These are phyloP conservation scores for Empis stercorea DNA, from an alignment of 2,888 invertebrate species.

Conservation along the genomic window DNA sequence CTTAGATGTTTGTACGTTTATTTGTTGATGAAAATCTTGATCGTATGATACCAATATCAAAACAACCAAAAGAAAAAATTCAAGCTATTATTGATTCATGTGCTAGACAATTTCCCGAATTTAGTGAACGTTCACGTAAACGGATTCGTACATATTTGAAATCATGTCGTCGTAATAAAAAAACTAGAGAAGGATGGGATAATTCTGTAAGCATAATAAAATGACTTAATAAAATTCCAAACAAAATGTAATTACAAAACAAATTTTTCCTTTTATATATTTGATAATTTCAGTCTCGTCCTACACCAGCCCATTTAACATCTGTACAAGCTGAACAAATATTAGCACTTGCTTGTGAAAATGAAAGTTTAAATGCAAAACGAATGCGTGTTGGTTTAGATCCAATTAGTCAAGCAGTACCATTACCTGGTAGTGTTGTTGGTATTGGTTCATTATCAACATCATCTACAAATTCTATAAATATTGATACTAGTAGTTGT, in stretches of 20 bases:
- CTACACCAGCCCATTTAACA: conserved; percentile 91
- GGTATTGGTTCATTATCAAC: conserved; percentile 30
- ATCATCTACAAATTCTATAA: conserved; percentile 26
- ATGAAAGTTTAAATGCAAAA: conserved; percentile 94
- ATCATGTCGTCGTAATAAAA: conserved; percentile 87
- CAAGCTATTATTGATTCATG: conserved; percentile 96
- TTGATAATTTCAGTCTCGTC: conserved; percentile 56
- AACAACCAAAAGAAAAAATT: conserved; percentile 95
- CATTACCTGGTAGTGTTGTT: conserved; percentile 30
- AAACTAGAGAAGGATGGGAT: conserved; percentile 85
- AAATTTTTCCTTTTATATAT: not conserved
- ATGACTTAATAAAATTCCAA: not conserved
- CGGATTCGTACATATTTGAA: conserved; percentile 90
- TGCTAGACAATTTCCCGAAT: conserved; percentile 92
- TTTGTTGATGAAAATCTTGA: conserved; percentile 96
- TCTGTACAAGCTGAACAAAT: conserved; percentile 95
- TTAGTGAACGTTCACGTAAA: conserved; percentile 87
- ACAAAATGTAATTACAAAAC: too few species aligned
- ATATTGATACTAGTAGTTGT: conserved; percentile 15
- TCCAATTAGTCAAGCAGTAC: conserved; percentile 85
- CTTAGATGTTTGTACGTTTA: conserved; percentile 91
- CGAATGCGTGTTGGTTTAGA: conserved; percentile 92
- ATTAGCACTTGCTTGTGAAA: conserved; percentile 90
- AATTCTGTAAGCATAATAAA: conserved; percentile 55
- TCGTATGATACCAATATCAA: conserved; percentile 91